phyloP scores from a whole-genome alignment of 2,113 vertebrate species.

The Empidonax traillii region DNA sequence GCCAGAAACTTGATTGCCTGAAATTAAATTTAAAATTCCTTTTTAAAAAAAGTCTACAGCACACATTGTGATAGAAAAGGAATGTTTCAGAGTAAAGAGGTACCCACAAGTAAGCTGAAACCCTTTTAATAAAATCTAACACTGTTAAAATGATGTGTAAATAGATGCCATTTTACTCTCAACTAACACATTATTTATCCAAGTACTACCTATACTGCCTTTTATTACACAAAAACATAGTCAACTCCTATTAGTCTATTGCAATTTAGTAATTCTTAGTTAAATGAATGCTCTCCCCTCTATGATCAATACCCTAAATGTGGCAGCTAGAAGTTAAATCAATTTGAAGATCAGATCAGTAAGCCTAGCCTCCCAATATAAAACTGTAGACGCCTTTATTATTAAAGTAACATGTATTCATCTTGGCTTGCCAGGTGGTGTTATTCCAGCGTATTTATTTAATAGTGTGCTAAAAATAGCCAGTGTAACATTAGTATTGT shows the following conservation, averaged over 20 bases:
- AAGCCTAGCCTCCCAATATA: slow-evolving; percentile 9
- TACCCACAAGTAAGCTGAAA: background rate
- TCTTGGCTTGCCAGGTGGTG: slow-evolving; percentile 47
- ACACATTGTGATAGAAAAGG: background rate
- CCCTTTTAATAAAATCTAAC: background rate
- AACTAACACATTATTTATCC: background rate
- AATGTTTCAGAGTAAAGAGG: background rate
- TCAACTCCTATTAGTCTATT: background rate
- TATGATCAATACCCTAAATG: slow-evolving; percentile 38
- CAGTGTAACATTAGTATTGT: slow-evolving; percentile 27
- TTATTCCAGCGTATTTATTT: slow-evolving; percentile 56
- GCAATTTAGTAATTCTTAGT: slow-evolving; percentile 28
- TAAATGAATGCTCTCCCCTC: background rate
- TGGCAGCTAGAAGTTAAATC: slow-evolving; percentile 32
- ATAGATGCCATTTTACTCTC: slow-evolving; percentile 11
- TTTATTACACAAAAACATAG: background rate
- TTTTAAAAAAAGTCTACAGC: background rate
- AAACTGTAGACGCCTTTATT: slow-evolving; percentile 7
- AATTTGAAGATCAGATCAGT: slow-evolving; percentile 26
- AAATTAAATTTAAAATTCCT: background rate
- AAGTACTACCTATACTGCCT: background rate
- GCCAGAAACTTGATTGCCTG: background rate
- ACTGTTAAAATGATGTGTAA: background rate
- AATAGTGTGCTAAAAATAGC: slow-evolving; percentile 43
- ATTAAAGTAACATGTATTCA: slow-evolving; percentile 28